These are phyloP conservation scores for Lepus oiostolus DNA, from an alignment of 2,797 vertebrate species.

Conservation along the genomic window DNA sequence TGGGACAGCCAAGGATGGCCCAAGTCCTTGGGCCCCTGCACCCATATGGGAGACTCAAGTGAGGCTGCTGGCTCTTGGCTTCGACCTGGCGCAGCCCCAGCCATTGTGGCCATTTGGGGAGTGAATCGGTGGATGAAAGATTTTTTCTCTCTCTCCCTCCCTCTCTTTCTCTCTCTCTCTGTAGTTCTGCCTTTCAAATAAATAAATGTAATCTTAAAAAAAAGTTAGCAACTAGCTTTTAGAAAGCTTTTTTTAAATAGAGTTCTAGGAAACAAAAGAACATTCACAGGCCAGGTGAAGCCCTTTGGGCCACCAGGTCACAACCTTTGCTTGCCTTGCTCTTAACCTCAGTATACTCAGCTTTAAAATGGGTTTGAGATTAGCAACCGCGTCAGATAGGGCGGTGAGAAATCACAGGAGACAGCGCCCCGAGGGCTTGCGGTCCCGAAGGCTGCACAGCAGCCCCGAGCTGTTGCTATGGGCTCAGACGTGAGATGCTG, in stretches of 20 bases:
- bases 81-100: too few species aligned
- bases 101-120: too few species aligned
- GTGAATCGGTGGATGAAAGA: too few species aligned
- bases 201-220: neutral
- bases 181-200: too few species aligned
- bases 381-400: neutral
- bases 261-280: neutral
- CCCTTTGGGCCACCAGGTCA: neutral
- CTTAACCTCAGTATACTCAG: neutral
- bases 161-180: too few species aligned
- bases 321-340: neutral
- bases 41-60: too few species aligned
- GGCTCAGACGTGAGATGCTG: neutral
- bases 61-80: too few species aligned
- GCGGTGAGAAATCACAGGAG: neutral
- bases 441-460: accelerated
- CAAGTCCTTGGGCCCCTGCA: too few species aligned
- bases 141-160: too few species aligned
- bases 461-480: neutral
- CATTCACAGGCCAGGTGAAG: neutral
- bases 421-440: too few species aligned
- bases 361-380: neutral
- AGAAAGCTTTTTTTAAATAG: neutral
- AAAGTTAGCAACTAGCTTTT: neutral
- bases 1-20: too few species aligned